A percentile compares a stretch with the other conserved stretches of the same genome.
Conservation (phyloP, 2,113 vertebrate genomes). For the Pogonocichla stellata region DNA sequence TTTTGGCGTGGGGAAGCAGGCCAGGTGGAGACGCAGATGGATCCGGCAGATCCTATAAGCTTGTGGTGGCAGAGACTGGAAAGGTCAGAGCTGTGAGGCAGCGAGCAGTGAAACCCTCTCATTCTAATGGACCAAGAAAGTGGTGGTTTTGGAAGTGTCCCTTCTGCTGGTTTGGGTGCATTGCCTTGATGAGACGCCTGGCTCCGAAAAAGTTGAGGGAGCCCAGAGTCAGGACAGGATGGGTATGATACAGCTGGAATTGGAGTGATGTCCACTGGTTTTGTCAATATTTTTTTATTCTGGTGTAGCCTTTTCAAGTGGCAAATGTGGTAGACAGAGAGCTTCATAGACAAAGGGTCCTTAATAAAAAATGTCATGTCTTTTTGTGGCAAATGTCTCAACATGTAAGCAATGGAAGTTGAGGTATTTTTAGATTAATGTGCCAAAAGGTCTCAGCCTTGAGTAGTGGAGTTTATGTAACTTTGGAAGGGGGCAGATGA, state of each 20-base stretch:
- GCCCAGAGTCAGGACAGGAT: rapidly evolving
- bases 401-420: background rate
- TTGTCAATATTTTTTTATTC: background rate
- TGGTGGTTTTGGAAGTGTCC: background rate
- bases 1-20: constrained; percentile 60
- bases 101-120: background rate
- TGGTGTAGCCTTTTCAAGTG: background rate
- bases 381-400: background rate
- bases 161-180: background rate
- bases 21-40: constrained; percentile 64
- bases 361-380: background rate
- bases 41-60: constrained; percentile 64
- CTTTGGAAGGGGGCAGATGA: background rate
- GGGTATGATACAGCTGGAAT: background rate
- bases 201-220: background rate
- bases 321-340: background rate
- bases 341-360: background rate
- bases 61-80: constrained; percentile 53
- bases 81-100: constrained; percentile 49
- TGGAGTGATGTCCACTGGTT: background rate
- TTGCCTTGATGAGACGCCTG: background rate
- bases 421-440: constrained; percentile 38
- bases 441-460: constrained; percentile 27
- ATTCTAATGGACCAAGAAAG: background rate
- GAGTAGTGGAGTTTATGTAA: constrained; percentile 32